Evolutionary conservation across 2,797 vertebrate species (phyloP).

Genomic region (Taenioides sp.): DNA sequence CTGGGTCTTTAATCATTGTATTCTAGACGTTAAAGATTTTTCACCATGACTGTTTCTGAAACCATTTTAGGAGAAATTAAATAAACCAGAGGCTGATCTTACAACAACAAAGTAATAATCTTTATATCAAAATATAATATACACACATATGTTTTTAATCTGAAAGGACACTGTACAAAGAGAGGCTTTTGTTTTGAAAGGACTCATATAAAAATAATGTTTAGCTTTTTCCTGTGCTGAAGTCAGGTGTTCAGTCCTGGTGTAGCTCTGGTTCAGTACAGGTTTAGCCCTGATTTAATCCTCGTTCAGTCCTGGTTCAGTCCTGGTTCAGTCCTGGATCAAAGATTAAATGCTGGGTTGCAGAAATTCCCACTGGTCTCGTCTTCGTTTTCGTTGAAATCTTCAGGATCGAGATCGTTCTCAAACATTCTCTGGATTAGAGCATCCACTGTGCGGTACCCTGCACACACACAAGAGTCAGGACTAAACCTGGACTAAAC

Average conservation of each 20-base stretch:
- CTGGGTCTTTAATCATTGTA: too few relatives aligned
- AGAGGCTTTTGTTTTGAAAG: conserved; percentile 1
- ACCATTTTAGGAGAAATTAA: not conserved
- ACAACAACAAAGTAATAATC: conserved; percentile 24
- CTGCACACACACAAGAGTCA: conserved; percentile 55
- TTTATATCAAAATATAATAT: conserved; percentile 39
- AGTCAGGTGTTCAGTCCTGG: conserved; percentile 18
- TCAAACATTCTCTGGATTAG: conserved; percentile 93
- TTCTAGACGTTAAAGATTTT: too few relatives aligned
- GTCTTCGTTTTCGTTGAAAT: conserved; percentile 78
- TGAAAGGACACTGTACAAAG: conserved; percentile 18
- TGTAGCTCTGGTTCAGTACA: not conserved
- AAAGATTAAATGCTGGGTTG: conserved; percentile 65
- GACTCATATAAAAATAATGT: conserved; percentile 14
- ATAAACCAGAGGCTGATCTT: conserved; percentile 10
- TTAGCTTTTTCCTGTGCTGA: not conserved
- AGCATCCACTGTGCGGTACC: conserved; percentile 88
- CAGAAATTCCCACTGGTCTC: conserved; percentile 64
- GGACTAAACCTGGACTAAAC: not conserved
- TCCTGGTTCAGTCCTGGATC: not conserved
- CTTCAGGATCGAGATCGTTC: conserved; percentile 84
- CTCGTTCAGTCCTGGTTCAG: not conserved
- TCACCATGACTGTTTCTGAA: too few relatives aligned
- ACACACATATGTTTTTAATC: conserved; percentile 8
- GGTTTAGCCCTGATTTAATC: too few relatives aligned